phyloP scores from a whole-genome alignment of 2,113 vertebrate genomes.

The Carlito syrichta region DNA sequence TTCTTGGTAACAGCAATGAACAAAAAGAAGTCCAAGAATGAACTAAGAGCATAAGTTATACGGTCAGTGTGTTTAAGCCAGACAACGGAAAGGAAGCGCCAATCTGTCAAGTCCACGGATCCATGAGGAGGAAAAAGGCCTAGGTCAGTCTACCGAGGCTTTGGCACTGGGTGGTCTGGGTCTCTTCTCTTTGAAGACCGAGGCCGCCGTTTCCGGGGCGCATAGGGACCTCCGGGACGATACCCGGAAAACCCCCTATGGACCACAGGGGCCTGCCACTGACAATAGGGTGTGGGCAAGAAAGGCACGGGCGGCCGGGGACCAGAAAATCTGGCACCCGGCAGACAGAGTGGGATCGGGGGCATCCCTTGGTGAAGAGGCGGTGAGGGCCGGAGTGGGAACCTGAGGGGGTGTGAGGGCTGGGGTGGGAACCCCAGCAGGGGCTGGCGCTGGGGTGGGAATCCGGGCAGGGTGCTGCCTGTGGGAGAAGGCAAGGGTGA shows the following conservation, averaged over 20 bases:
- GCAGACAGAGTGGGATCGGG: background rate
- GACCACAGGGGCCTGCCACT: background rate
- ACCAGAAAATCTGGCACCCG: background rate
- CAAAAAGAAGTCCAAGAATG: background rate
- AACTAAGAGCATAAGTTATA: background rate
- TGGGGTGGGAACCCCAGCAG: background rate
- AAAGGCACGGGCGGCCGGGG: background rate
- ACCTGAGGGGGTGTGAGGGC: background rate
- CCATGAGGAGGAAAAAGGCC: background rate
- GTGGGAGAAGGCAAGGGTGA: rapidly evolving
- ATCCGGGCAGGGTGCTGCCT: background rate
- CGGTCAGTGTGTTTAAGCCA: background rate
- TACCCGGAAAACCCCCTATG: conserved; percentile 21
- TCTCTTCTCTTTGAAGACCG: background rate
- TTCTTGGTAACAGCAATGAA: background rate
- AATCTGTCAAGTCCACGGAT: background rate
- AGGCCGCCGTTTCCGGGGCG: background rate
- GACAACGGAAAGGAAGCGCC: background rate
- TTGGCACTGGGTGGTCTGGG: background rate
- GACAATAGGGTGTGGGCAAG: background rate
- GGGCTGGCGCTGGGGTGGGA: background rate
- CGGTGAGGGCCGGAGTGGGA: no score
- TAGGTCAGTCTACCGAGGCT: background rate
- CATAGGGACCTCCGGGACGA: background rate
- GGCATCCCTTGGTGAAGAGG: background rate